Evolutionary conservation across 2,888 invertebrate genomes (phyloP), one percentile per base, ranked within the genome.

Genomic region (Agelastica alni): DNA sequence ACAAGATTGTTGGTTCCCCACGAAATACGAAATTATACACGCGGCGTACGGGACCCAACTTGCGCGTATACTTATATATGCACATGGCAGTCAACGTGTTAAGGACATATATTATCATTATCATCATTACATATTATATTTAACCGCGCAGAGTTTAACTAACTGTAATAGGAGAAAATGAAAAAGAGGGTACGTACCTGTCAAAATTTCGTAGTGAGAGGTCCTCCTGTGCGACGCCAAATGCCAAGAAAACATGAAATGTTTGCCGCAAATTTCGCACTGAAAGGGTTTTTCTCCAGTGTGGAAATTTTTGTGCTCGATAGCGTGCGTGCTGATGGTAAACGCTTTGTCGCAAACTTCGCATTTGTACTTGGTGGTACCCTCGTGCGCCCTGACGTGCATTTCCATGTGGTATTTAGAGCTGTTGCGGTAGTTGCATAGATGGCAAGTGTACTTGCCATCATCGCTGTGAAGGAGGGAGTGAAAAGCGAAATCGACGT

Each of bases 241-340:
- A 57, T 82, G 82, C 65, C 83, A 81, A 0, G 75, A 72, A 58
- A 73, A 75, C 69, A 80, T 81, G 52, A 81, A 81, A 26, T 80
- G 78, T 56, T 81, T 81, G 28, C 80, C 81, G 28, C 64, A 63
- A 6, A 63, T 65, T 34, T 64, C 65, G 41, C 65, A 63, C 20
- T 59, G 63, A 22, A 64, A 67, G 1, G 63, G 63, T 32, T 64
- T 67, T 53, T 82, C 82, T 0, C 82, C 82, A 0, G 80, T 80
- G 54, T 83, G 83, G 49, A 71, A 73, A 51, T 74, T 69, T 58
- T 74, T 74, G 56, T 75, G 75, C 39, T 75, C 75, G 7, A 79
- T 76, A 18, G 82, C 80, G 67, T 81, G 80, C 22, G 80, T 81
- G 53, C 78, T 78, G 28, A 78, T 54, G 0, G 73, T 65, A 46